Percentiles rank a stretch among this genome's conserved stretches.
phyloP scores from a whole-genome alignment of 2,797 vertebrate species.

The Siniperca scherzeri region DNA sequence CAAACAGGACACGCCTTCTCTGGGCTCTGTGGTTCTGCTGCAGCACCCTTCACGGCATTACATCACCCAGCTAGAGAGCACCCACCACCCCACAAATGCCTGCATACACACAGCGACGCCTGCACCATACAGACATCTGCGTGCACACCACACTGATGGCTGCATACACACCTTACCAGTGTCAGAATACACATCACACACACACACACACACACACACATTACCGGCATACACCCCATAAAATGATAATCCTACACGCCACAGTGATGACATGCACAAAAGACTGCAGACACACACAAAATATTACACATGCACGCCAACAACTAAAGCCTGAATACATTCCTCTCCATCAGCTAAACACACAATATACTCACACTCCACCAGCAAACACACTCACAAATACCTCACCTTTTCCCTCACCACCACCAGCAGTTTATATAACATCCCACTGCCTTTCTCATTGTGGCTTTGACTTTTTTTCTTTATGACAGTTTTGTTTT shows the following conservation, averaged over 20 bases:
- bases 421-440: constrained; percentile 55
- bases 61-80: constrained; percentile 76
- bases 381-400: constrained; percentile 48
- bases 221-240: neutral
- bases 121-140: constrained; percentile 2
- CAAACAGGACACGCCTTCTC: constrained; percentile 80
- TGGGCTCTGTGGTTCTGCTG: constrained; percentile 75
- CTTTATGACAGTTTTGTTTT: neutral
- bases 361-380: constrained; percentile 11
- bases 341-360: constrained; percentile 24
- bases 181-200: neutral
- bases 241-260: neutral
- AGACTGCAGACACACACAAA: constrained; percentile 25
- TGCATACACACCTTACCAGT: neutral
- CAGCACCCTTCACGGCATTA: constrained; percentile 80
- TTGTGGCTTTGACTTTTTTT: neutral
- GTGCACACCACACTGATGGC: neutral
- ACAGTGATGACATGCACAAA: neutral
- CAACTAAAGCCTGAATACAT: constrained; percentile 15
- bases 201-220: neutral
- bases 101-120: constrained; percentile 12
- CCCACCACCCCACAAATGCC: constrained; percentile 55
- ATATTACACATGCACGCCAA: constrained; percentile 6
- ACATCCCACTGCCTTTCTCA: constrained; percentile 25
- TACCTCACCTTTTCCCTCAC: neutral